Evolutionary conservation across 2,113 vertebrate species (phyloP), one percentile per base, ranked within the genome.

Genomic region (Tragelaphus scriptus): DNA sequence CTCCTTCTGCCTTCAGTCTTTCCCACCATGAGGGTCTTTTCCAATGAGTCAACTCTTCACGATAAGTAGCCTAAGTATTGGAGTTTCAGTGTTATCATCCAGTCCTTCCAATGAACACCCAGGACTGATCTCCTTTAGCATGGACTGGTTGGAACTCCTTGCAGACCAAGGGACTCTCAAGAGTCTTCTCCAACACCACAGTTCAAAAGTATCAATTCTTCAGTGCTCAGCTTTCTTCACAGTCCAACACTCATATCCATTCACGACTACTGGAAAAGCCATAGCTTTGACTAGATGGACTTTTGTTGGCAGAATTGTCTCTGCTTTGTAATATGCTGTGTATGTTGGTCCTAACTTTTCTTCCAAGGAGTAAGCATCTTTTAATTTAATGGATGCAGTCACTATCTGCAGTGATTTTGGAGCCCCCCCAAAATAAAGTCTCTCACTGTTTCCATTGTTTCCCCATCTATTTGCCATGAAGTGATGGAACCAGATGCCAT

Each of bases 401-500:
- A 71, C 17, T 2, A 71, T 36, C n/a, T 19, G 19, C n/a, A 71
- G n/a, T 23, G 9, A 71, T 71, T 40, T 40, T 71, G n/a, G 68
- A 71, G 65, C 7, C n/a, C n/a, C n/a, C 0, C 0, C 0, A 6
- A 71, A 36, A 23, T 71, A 6, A 36, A 71, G 65, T 71, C 17
- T 36, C 65, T 49, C 49, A 49, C 49, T 71, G n/a, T 71, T 36
- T 71, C n/a, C 65, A 68, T 2, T 68, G 65, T 36, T 36, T 36
- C 17, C 56, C n/a, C n/a, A 40, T 71, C 68, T 40, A 71, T 71
- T 23, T 71, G 8, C n/a, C 9, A 36, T 71, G 68, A 71, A 71
- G 68, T 71, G 19, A 71, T 71, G n/a, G 17, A 11, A 40, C 68
- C 1, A 21, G 68, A 71, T 71, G n/a, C 9, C 68, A 23, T 71